Conservation (phyloP, 2,797 vertebrate genomes). For the Lutjanus argentimaculatus region DNA sequence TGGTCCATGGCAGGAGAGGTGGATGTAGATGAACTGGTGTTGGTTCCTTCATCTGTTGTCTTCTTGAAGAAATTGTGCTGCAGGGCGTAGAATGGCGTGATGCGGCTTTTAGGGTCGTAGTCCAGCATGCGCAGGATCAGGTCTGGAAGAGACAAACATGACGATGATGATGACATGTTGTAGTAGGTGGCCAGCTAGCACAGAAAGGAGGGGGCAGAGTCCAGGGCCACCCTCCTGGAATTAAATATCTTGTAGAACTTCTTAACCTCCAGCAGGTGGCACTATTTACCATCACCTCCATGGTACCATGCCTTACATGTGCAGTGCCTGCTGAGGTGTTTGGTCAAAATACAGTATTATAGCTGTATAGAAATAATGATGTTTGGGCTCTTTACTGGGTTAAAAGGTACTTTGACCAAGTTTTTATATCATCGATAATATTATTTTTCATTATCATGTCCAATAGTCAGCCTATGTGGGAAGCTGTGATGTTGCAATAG, state of each 20-base stretch:
- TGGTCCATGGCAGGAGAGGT: constrained; percentile 95
- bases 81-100: constrained; percentile 96
- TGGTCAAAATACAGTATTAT: neutral
- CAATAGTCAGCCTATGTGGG: too few relatives aligned
- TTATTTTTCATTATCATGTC: too few relatives aligned
- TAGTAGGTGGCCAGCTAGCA: neutral
- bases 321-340: neutral
- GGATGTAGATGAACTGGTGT: constrained; percentile 96
- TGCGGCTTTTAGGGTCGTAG: constrained; percentile 95
- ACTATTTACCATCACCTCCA: neutral
- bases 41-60: constrained; percentile 95
- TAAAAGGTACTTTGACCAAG: neutral
- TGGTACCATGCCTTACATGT: neutral
- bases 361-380: neutral
- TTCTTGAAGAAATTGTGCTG: constrained; percentile 98
- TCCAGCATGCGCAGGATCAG: constrained; percentile 97
- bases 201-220: neutral
- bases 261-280: neutral
- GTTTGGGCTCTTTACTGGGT: neutral
- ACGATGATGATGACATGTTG: neutral
- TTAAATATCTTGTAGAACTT: neutral
- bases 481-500: too few relatives aligned
- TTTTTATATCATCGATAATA: too few relatives aligned
- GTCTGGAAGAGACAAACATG: constrained; percentile 76
- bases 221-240: neutral